A percentile compares a stretch with the other conserved stretches of the same genome.
These are phyloP conservation scores for Physeter macrocephalus DNA, from an alignment of 2,113 vertebrate genomes.

Conservation along the genomic window DNA sequence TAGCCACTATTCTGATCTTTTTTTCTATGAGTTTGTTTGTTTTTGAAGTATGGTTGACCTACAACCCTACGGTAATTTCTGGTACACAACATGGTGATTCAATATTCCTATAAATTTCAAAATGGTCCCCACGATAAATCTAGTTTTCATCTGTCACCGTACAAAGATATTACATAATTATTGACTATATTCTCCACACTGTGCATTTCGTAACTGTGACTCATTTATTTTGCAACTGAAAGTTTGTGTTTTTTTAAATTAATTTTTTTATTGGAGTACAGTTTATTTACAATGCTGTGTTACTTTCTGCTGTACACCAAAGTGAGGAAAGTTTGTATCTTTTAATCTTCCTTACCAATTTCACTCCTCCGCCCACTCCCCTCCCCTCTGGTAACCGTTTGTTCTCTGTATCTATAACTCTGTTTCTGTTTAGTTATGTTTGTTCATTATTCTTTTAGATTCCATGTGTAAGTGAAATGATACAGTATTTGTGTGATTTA, in stretches of 20 bases:
- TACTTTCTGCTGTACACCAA: background rate
- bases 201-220: background rate
- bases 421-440: background rate
- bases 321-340: background rate
- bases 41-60: background rate
- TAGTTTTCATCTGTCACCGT: background rate
- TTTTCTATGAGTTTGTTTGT: background rate
- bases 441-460: background rate
- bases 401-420: background rate
- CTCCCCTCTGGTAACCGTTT: background rate
- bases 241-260: background rate
- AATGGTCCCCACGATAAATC: background rate
- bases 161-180: background rate
- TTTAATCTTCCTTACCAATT: background rate
- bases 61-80: background rate
- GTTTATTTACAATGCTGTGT: background rate
- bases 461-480: background rate
- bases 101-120: background rate
- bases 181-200: background rate
- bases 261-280: background rate
- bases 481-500: background rate
- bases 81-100: background rate
- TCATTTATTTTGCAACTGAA: background rate
- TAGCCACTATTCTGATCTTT: background rate
- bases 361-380: background rate